Evolutionary conservation across 2,888 invertebrate genomes (phyloP).

Genomic region (Agrochola circellaris): DNA sequence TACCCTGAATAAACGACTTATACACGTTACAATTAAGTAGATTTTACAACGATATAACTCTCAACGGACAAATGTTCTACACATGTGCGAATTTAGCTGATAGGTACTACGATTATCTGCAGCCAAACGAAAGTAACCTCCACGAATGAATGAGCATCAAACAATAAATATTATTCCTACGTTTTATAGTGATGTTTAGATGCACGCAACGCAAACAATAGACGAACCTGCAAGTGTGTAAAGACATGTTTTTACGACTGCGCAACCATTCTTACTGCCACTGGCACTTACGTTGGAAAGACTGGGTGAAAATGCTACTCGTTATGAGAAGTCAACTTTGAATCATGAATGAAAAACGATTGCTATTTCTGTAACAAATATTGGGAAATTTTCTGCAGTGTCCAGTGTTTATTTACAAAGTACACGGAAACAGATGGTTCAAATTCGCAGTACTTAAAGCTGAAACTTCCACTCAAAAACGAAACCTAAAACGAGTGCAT

Average conservation of each 20-base stretch:
- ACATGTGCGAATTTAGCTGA: conserved; percentile 35
- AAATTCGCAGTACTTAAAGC: not conserved
- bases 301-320: not conserved
- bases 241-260: conserved; percentile 38
- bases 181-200: conserved; percentile 47
- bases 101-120: conserved; percentile 11
- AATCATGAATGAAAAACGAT: not conserved
- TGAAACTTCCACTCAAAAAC: not conserved
- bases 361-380: not conserved
- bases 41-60: conserved; percentile 20
- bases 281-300: not conserved
- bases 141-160: conserved; percentile 42
- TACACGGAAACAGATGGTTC: not conserved
- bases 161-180: conserved; percentile 50
- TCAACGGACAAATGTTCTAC: conserved; percentile 24
- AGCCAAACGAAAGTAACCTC: conserved; percentile 45
- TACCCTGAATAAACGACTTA: conserved; percentile 19
- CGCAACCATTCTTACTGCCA: conserved; percentile 13
- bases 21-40: conserved; percentile 7
- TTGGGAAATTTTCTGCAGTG: not conserved
- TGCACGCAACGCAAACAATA: conserved; percentile 56
- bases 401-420: not conserved
- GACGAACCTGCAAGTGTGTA: conserved; percentile 24
- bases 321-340: not conserved
- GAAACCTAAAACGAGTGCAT: conserved; percentile 3